A percentile compares a stretch with the other conserved stretches of the same genome.
Conservation (phyloP, 2,113 vertebrate species). For the Hystrix cristata region DNA sequence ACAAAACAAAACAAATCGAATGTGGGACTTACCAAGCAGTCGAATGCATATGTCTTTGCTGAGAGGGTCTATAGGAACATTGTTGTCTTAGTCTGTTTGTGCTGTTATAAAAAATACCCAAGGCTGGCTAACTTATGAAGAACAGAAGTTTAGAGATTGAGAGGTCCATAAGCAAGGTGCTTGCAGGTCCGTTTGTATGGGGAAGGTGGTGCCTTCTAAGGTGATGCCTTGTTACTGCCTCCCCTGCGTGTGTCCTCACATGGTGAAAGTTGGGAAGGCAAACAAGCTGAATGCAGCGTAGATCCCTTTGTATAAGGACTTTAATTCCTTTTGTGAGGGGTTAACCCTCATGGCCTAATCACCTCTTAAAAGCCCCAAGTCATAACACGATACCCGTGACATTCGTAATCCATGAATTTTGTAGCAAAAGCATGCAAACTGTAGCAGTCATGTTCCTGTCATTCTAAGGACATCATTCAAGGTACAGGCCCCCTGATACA, state of each 20-base stretch:
- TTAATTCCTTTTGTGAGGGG: neutral
- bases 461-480: neutral
- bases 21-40: neutral
- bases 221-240: no score
- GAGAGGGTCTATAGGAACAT: neutral
- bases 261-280: neutral
- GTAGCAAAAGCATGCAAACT: neutral
- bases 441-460: neutral
- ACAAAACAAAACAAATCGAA: neutral
- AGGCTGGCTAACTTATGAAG: neutral
- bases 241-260: neutral
- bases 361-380: neutral
- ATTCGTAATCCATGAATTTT: neutral
- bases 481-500: neutral
- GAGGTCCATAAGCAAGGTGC: neutral
- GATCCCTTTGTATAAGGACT: neutral
- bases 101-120: neutral
- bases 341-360: neutral
- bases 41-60: neutral
- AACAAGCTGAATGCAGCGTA: neutral
- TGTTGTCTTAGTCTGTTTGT: neutral
- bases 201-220: neutral
- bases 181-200: neutral
- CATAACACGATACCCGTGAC: neutral
- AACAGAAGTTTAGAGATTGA: neutral